Evolutionary conservation across 2,797 vertebrate species (phyloP).

Genomic region (Sebastes nivosus): DNA sequence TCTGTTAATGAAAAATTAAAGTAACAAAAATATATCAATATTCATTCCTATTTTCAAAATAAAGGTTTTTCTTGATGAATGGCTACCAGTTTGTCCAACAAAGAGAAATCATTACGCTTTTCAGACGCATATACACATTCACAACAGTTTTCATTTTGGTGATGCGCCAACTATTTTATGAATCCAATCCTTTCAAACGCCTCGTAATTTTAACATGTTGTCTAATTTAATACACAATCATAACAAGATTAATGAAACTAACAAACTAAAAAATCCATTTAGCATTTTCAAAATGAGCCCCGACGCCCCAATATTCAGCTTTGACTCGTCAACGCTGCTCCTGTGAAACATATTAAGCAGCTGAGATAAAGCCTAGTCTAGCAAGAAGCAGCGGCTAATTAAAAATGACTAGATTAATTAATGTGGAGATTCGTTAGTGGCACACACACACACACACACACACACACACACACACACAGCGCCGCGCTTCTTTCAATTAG

Average conservation of each 20-base stretch:
- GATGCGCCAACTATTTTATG: background rate
- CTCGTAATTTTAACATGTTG: conserved; percentile 15
- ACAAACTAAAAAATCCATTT: conserved; percentile 63
- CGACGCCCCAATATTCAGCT: conserved; percentile 48
- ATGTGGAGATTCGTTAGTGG: conserved; percentile 73
- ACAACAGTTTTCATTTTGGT: background rate
- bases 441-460: conserved; percentile 2
- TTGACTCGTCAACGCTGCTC: conserved; percentile 37
- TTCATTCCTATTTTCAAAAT: background rate
- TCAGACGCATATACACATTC: background rate
- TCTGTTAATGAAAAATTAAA: background rate
- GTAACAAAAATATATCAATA: background rate
- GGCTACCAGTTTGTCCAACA: background rate
- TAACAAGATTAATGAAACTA: conserved; percentile 58
- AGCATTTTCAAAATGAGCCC: conserved; percentile 56
- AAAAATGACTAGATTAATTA: conserved; percentile 81
- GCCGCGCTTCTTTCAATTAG: conserved; percentile 57
- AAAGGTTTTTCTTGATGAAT: background rate
- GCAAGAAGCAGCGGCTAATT: conserved; percentile 75
- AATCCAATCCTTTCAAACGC: conserved; percentile 1
- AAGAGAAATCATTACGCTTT: background rate
- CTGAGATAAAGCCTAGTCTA: conserved; percentile 68
- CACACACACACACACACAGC: conserved; percentile 1
- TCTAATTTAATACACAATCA: conserved; percentile 42
- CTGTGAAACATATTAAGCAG: conserved; percentile 66